These are phyloP conservation scores for Xyliphius kryptos DNA, from an alignment of 2,113 vertebrate genomes.

Conservation along the genomic window DNA sequence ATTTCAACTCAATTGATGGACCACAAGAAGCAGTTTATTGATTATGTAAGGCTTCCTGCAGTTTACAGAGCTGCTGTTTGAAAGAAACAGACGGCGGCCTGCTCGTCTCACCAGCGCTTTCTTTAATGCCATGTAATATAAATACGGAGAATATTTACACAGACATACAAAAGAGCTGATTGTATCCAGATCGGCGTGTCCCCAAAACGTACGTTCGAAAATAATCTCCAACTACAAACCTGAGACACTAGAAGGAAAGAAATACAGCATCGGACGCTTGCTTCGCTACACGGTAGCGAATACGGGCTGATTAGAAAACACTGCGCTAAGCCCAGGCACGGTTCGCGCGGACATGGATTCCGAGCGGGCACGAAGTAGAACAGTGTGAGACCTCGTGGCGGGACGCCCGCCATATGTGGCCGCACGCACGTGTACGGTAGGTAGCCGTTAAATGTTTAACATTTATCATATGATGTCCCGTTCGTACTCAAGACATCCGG, in stretches of 20 bases:
- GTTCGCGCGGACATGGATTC: slow-evolving; percentile 54
- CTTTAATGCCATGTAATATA: too few relatives aligned
- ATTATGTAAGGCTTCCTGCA: too few relatives aligned
- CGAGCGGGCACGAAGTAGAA: slow-evolving; percentile 58
- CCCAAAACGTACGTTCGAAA: slow-evolving; percentile 74
- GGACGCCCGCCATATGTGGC: too few relatives aligned
- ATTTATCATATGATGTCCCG: slow-evolving; percentile 57
- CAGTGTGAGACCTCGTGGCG: slow-evolving; percentile 49
- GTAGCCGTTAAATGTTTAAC: slow-evolving; percentile 58
- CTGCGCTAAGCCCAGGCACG: slow-evolving; percentile 44
- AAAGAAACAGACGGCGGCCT: too few relatives aligned
- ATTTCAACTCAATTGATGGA: too few relatives aligned
- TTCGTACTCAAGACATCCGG: slow-evolving; percentile 49
- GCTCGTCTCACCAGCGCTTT: too few relatives aligned
- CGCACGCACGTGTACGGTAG: slow-evolving; percentile 39
- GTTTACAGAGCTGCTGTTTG: too few relatives aligned
- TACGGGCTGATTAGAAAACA: slow-evolving; percentile 49
- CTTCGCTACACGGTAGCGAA: slow-evolving; percentile 97
- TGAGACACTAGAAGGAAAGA: slow-evolving; percentile 63
- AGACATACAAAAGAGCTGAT: slow-evolving; percentile 47
- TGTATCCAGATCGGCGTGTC: slow-evolving; percentile 57
- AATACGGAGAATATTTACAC: neutral
- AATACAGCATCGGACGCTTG: slow-evolving; percentile 70
- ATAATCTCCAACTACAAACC: slow-evolving; percentile 72
- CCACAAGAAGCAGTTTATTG: too few relatives aligned